These are phyloP conservation scores for Columbina picui DNA, from an alignment of 2,113 vertebrate species.

Conservation along the genomic window DNA sequence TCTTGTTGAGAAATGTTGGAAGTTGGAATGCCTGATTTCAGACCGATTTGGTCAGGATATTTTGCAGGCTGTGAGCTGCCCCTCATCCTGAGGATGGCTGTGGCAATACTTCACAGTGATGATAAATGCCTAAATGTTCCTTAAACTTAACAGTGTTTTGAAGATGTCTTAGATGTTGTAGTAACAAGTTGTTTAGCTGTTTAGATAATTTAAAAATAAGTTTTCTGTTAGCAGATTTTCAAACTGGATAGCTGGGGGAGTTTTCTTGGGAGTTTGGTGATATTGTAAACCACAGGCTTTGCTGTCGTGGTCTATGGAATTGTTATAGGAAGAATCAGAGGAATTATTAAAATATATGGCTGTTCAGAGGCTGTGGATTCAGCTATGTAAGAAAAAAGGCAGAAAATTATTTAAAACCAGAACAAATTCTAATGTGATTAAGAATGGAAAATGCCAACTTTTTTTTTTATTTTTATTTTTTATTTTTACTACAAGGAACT, in stretches of 20 bases:
- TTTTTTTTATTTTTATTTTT: neutral
- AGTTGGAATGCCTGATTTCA: neutral
- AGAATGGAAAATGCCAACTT: neutral
- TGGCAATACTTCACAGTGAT: constrained; percentile 1
- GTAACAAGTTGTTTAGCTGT: constrained; percentile 1
- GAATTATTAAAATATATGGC: neutral
- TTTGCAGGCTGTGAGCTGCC: neutral
- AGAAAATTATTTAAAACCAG: neutral
- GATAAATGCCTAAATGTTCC: neutral
- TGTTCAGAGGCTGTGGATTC: neutral
- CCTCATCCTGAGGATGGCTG: neutral
- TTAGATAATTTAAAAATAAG: neutral
- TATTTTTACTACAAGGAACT: neutral
- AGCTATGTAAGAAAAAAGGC: neutral
- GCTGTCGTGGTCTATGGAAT: neutral
- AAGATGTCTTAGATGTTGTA: neutral
- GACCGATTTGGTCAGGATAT: neutral
- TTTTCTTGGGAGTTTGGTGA: neutral
- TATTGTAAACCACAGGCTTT: neutral
- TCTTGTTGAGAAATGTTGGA: neutral
- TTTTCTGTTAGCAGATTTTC: neutral
- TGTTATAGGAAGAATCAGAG: neutral
- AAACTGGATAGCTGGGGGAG: neutral
- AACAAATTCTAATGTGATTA: neutral
- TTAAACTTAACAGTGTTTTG: constrained; percentile 23